Evolutionary conservation across 2,113 vertebrate genomes (phyloP).

Genomic region (Illadopsis cleaveri): DNA sequence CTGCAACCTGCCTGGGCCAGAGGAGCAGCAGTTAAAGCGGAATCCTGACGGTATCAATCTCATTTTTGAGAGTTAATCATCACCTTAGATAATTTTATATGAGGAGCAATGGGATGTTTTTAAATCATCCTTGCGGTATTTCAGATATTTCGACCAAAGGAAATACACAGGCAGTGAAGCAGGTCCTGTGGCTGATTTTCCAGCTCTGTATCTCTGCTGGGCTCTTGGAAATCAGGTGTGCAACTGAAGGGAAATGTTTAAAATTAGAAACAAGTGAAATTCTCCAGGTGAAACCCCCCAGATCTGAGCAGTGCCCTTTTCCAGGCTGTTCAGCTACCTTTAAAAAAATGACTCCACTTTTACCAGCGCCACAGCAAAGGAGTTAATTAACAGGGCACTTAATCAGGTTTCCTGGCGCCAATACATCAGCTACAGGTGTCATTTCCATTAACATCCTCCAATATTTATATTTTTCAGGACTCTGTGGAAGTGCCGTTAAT

Average conservation of each 20-base stretch:
- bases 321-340: background rate
- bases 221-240: background rate
- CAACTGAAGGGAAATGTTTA: background rate
- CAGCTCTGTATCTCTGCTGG: background rate
- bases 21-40: background rate
- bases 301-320: background rate
- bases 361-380: constrained; percentile 33
- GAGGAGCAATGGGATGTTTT: background rate
- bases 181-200: background rate
- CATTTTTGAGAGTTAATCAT: background rate
- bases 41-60: background rate
- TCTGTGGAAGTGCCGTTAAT: constrained; percentile 30
- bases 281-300: background rate
- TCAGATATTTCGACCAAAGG: background rate
- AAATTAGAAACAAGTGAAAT: background rate
- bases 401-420: constrained; percentile 25
- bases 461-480: constrained; percentile 63
- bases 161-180: background rate
- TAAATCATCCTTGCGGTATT: background rate
- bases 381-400: constrained; percentile 60
- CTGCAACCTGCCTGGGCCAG: background rate
- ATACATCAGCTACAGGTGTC: constrained; percentile 48
- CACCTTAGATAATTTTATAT: background rate
- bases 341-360: background rate
- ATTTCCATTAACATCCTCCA: constrained; percentile 61